Percentiles rank a stretch among this genome's conserved stretches.
Conservation (phyloP, 2,888 invertebrate species). For the Arrhopalites spinosus region DNA sequence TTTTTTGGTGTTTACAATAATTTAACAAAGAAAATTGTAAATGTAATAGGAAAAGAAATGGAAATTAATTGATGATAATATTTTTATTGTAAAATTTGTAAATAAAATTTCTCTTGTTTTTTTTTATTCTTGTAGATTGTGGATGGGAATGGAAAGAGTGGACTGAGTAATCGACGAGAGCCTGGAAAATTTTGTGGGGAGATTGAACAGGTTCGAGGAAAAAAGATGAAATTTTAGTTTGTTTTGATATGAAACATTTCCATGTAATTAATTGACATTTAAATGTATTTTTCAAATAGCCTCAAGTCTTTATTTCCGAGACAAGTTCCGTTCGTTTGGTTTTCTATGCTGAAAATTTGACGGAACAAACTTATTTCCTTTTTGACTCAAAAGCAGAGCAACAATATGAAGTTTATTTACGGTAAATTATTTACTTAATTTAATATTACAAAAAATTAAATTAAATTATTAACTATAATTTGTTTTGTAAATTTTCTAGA, state of each 20-base stretch:
- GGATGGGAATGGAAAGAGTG: conserved; percentile 87
- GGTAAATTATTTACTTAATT: conserved; percentile 61
- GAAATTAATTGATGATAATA: neutral
- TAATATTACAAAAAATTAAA: too few relatives aligned
- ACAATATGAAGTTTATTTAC: conserved; percentile 84
- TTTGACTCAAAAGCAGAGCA: conserved; percentile 87
- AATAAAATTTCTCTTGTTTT: conserved; percentile 16
- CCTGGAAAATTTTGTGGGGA: conserved; percentile 92
- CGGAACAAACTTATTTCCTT: conserved; percentile 86
- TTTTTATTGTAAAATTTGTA: conserved; percentile 1
- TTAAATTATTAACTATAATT: too few relatives aligned
- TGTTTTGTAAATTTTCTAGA: conserved; percentile 6
- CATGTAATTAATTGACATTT: too few relatives aligned
- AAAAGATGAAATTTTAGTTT: too few relatives aligned
- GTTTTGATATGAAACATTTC: too few relatives aligned
- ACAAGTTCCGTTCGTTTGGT: conserved; percentile 89
- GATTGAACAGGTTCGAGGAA: too few relatives aligned
- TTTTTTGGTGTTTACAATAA: too few relatives aligned
- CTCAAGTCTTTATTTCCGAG: conserved; percentile 92
- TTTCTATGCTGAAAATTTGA: conserved; percentile 91
- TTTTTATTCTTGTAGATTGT: conserved; percentile 69
- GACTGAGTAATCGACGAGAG: conserved; percentile 83
- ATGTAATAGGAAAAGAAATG: neutral
- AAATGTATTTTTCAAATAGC: too few relatives aligned
- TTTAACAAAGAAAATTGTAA: too few relatives aligned